Evolutionary conservation across 2,888 invertebrate genomes (phyloP).

Genomic region (Brachynemurus nebulosus): DNA sequence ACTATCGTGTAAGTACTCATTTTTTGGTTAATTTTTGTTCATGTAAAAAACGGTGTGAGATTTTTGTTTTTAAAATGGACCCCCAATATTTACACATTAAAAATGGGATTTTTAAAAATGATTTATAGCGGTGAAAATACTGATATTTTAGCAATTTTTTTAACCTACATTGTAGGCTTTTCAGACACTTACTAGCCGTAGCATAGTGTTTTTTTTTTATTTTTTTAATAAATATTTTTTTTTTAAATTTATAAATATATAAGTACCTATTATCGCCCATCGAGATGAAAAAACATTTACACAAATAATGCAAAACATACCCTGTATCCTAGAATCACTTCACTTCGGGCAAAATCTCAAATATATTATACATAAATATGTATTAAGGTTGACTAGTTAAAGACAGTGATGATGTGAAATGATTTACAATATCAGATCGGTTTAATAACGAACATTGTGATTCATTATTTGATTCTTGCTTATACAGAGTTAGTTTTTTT

Average conservation of each 20-base stretch:
- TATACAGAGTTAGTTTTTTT: no score
- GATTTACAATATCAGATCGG: no score
- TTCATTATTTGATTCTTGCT: no score
- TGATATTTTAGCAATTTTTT: conserved; percentile 7
- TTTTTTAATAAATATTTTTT: not conserved
- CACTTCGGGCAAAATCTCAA: conserved; percentile 33
- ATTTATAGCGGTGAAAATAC: conserved; percentile 9
- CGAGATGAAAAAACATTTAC: conserved; percentile 38
- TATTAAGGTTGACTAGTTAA: no score
- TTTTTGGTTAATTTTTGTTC: not conserved
- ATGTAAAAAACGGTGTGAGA: conserved; percentile 29
- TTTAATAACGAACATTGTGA: no score
- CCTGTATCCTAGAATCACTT: conserved; percentile 84
- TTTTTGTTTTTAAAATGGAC: conserved; percentile 24
- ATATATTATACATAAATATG: not conserved
- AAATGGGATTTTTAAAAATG: conserved; percentile 8
- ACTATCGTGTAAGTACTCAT: no score
- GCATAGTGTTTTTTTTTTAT: not conserved
- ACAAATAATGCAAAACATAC: conserved; percentile 87
- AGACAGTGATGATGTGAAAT: no score
- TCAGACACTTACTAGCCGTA: not conserved
- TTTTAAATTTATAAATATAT: conserved; percentile 8
- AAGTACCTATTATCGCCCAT: conserved; percentile 13
- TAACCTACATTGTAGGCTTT: conserved; percentile 5
- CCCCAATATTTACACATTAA: conserved; percentile 28